Evolutionary conservation across 2,797 vertebrate genomes (phyloP).

Genomic region (Cynopterus sphinx): DNA sequence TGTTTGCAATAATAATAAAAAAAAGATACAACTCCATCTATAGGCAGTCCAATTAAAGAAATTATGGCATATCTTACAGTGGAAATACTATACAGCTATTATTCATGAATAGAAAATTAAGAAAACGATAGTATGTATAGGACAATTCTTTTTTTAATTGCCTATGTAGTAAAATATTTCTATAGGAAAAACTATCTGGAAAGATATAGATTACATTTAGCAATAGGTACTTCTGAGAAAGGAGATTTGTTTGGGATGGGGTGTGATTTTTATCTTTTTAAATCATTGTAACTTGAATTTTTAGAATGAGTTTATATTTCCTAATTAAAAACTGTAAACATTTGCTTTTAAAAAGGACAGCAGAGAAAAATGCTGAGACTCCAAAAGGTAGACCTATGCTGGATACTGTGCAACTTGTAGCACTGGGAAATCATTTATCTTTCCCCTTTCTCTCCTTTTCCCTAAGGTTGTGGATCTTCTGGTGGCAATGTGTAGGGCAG

Average conservation of each 20-base stretch:
- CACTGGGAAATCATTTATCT: not conserved
- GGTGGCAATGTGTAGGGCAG: constrained; percentile 99
- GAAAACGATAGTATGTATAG: not conserved
- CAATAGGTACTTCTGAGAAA: not conserved
- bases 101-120: constrained; percentile 26
- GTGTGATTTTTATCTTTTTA: not conserved
- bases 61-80: not conserved
- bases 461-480: constrained; percentile 96
- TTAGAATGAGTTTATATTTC: constrained; percentile 43
- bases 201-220: not conserved
- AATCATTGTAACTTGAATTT: constrained; percentile 4
- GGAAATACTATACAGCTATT: not conserved
- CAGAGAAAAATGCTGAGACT: not conserved
- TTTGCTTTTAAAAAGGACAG: not conserved
- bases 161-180: not conserved
- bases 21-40: not conserved
- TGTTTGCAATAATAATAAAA: not conserved
- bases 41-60: not conserved
- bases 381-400: not conserved
- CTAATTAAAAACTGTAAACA: not conserved
- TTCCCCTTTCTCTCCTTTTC: constrained; percentile 3
- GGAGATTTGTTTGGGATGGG: not conserved
- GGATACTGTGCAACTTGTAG: not conserved
- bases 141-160: not conserved
- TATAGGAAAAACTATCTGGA: not conserved